These are phyloP conservation scores for Physeter macrocephalus DNA, from an alignment of 2,113 vertebrate species.

Conservation along the genomic window DNA sequence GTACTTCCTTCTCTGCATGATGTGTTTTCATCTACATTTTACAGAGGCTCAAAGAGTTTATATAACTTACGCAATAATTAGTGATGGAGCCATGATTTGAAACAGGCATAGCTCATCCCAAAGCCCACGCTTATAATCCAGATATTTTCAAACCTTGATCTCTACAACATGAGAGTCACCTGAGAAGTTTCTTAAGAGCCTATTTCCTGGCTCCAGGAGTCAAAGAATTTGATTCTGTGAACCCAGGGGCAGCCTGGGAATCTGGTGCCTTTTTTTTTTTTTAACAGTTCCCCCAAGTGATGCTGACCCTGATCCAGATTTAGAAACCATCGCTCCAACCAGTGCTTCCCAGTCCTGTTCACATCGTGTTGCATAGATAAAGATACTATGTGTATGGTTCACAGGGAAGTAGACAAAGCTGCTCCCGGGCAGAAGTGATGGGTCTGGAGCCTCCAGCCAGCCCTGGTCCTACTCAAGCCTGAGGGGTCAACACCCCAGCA, in stretches of 20 bases:
- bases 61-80: neutral
- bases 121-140: neutral
- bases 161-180: neutral
- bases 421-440: neutral
- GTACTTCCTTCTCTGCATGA: neutral
- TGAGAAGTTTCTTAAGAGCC: neutral
- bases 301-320: neutral
- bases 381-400: neutral
- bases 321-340: neutral
- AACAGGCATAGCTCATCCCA: neutral
- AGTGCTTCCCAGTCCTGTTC: neutral
- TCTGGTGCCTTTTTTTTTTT: neutral
- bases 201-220: neutral
- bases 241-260: neutral
- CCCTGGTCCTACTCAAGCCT: neutral
- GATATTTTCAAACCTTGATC: neutral
- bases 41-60: neutral
- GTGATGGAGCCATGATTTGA: neutral
- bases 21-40: neutral
- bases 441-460: neutral
- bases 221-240: neutral
- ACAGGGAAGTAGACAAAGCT: neutral
- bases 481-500: neutral
- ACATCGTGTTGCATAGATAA: neutral
- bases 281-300: neutral